These are phyloP conservation scores for Callithrix jacchus DNA, from an alignment of 2,113 vertebrate genomes.

Conservation along the genomic window DNA sequence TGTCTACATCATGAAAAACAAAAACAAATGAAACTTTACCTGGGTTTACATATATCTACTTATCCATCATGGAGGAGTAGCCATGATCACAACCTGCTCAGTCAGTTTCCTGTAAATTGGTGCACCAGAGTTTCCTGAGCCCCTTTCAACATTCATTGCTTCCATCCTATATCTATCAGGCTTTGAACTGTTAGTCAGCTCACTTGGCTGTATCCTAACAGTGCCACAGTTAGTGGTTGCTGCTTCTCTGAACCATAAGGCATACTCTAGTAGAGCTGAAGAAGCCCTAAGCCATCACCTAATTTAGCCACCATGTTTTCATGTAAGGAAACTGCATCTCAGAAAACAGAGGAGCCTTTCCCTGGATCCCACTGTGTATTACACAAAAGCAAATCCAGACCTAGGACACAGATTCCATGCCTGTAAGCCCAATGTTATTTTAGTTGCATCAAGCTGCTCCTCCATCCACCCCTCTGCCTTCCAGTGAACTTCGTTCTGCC, in stretches of 20 bases:
- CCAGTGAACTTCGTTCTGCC: neutral
- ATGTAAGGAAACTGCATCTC: neutral
- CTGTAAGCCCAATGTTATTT: neutral
- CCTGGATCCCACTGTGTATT: neutral
- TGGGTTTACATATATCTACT: neutral
- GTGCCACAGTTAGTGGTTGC: neutral
- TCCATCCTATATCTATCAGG: neutral
- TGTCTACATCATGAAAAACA: neutral
- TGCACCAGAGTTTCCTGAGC: neutral
- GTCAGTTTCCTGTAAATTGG: neutral
- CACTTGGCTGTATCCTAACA: neutral
- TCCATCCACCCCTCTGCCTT: neutral
- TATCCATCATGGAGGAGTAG: neutral
- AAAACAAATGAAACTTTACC: neutral
- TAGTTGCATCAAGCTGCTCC: neutral
- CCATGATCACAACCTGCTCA: neutral
- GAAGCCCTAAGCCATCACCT: neutral
- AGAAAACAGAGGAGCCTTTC: neutral
- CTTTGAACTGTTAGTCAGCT: neutral
- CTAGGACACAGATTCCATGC: neutral
- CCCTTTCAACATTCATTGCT: conserved; percentile 45
- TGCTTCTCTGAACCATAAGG: neutral
- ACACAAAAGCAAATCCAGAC: neutral
- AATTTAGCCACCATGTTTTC: neutral
- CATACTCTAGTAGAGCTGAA: neutral